Evolutionary conservation across 2,797 vertebrate species (phyloP).

Genomic region (Sus cebifrons): DNA sequence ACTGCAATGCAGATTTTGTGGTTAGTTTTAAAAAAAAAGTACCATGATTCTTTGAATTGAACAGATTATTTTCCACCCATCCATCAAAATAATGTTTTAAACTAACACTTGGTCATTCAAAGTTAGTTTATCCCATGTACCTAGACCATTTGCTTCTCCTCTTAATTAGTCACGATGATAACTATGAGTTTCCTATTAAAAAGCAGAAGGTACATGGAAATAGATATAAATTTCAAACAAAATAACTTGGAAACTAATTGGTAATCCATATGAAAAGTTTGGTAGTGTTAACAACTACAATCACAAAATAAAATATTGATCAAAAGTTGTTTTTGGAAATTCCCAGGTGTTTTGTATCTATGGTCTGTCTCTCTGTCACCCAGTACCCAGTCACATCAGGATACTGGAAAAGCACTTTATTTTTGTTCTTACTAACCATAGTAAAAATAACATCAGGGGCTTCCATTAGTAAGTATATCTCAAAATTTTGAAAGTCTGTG

Average conservation of each 20-base stretch:
- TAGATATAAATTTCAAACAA: slow-evolving; percentile 43
- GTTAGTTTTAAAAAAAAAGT: slow-evolving; percentile 80
- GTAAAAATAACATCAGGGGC: neutral
- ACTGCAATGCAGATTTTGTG: slow-evolving; percentile 80
- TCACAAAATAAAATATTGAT: slow-evolving; percentile 35
- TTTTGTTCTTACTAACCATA: slow-evolving; percentile 19
- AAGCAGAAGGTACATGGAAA: neutral
- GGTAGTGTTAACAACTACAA: neutral
- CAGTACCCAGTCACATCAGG: neutral
- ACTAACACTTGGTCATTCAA: slow-evolving; percentile 56
- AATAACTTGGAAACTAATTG: slow-evolving; percentile 4
- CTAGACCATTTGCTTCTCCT: neutral
- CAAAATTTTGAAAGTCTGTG: slow-evolving; percentile 40
- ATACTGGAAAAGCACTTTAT: neutral
- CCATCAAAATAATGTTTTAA: slow-evolving; percentile 66
- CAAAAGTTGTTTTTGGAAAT: neutral
- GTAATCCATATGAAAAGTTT: neutral
- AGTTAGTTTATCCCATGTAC: neutral
- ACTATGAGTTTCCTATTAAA: neutral
- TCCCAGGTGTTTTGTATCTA: neutral
- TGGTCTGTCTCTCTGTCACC: neutral
- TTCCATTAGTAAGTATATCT: neutral
- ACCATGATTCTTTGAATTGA: slow-evolving; percentile 75
- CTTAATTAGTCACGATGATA: neutral
- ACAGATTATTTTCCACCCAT: slow-evolving; percentile 73